Base-by-base conservation (phyloP, 2,113 vertebrate genomes). In the Sigmodon hispidus region DNA sequence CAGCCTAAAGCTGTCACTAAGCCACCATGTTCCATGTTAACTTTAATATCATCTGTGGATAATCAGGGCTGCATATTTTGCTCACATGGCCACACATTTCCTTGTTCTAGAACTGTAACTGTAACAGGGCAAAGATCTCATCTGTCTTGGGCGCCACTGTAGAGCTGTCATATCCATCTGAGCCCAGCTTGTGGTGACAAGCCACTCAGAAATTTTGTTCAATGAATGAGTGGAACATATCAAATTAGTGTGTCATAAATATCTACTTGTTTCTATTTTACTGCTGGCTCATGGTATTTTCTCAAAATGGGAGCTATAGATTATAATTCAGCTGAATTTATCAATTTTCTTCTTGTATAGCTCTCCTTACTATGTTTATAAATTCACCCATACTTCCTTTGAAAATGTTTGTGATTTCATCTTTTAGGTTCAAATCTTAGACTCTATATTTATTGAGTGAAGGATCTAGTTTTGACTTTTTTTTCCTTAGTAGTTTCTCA, bases 321-420 rank as follows among this genome's bases (percentile, higher is more conserved):
- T 87, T 93, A 90, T 83, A 55, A 69, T 59, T 31, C 36, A 87
- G 57, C 8, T 61, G 93, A 69, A 75, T 95, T 26, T 81, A 70
- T 80, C 31, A 12, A 7, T 59, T 88, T 94, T 93, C 57, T 43
- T 19, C 52, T 86, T 95, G 31, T 86, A 85, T 52, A 26, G 48
- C 0, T 21, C 85, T 80, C 43, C 34, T 94, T 34, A 36, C 1
- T 91, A 5, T 29, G 29, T 93, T 94, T 88, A 88, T 93, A 85
- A 88, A 36, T 92, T 57, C 73, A 69, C 24, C 1, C 10, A 26
- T 36, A 24, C 5, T 3, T 67, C 13, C 63, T 79, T 93, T 80
- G 87, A 65, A 85, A 69, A 73, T 12, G 36, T 79, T 7, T 24
- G 4, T 59, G 7, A 61, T 77, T 90, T 31, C 1, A 48, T 80